phyloP scores from a whole-genome alignment of 2,113 vertebrate species.

The Pelecanus crispus region DNA sequence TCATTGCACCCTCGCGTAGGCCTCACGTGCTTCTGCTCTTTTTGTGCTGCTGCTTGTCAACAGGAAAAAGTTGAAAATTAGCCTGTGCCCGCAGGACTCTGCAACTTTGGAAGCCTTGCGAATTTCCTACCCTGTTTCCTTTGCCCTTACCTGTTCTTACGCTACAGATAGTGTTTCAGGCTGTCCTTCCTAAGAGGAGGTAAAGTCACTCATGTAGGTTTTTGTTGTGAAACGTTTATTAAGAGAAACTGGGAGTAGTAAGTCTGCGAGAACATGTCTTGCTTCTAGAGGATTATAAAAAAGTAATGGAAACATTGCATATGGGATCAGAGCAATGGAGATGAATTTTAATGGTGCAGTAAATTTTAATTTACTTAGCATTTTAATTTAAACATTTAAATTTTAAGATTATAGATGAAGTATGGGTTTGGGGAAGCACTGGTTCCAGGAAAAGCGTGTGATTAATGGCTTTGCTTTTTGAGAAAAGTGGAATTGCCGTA shows the following conservation, averaged over 20 bases:
- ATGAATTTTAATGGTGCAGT: neutral
- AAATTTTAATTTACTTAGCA: neutral
- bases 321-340: neutral
- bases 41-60: neutral
- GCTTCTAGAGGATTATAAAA: neutral
- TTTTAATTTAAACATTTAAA: neutral
- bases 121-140: neutral
- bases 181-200: neutral
- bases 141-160: neutral
- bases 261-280: neutral
- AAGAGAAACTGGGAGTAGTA: neutral
- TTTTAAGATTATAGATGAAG: neutral
- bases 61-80: neutral
- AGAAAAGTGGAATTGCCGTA: neutral
- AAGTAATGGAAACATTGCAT: neutral
- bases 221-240: neutral
- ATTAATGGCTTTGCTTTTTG: neutral
- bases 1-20: fast-evolving
- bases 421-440: neutral
- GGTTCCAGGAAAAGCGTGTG: neutral
- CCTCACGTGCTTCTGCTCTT: neutral
- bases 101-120: neutral
- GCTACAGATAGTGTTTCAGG: neutral
- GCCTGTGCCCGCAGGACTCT: neutral
- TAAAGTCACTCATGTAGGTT: neutral